These are phyloP conservation scores for Drosophila nigritarsus DNA, from an alignment of 2,888 invertebrate species.

Conservation along the genomic window DNA sequence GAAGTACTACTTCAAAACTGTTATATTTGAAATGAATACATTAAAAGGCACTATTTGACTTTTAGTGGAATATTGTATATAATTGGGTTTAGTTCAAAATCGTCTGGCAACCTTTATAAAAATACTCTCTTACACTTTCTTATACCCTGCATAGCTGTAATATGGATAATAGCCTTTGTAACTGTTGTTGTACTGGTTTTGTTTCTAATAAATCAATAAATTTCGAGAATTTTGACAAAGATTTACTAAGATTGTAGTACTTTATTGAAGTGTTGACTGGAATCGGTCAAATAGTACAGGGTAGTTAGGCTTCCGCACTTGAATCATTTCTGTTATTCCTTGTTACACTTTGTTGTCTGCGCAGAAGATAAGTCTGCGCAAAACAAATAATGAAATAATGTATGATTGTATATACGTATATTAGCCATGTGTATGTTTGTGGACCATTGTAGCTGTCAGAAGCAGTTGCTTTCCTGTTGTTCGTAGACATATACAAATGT, in stretches of 20 bases:
- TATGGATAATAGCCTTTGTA: not conserved
- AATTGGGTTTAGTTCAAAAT: not conserved
- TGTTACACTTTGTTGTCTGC: slow-evolving; percentile 32
- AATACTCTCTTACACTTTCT: not conserved
- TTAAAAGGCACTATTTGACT: too few species aligned
- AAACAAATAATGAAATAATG: slow-evolving; percentile 43
- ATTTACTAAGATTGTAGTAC: not conserved
- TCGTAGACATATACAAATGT: slow-evolving; percentile 39
- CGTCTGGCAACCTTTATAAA: not conserved
- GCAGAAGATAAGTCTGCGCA: slow-evolving; percentile 52
- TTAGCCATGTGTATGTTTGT: slow-evolving; percentile 32
- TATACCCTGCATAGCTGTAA: not conserved
- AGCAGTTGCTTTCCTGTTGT: slow-evolving; percentile 33
- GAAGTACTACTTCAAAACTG: not conserved
- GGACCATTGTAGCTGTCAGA: slow-evolving; percentile 34
- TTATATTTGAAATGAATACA: not conserved
- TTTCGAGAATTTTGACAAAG: too few species aligned
- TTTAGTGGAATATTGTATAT: not conserved
- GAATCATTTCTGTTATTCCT: not conserved
- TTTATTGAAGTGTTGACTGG: too few species aligned
- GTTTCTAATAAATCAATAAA: not conserved
- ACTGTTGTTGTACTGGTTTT: not conserved
- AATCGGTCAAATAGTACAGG: not conserved
- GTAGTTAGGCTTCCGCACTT: not conserved
- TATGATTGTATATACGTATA: slow-evolving; percentile 30